Evolutionary conservation across 2,888 invertebrate species (phyloP).

Genomic region (Ichneumoninae sp.): DNA sequence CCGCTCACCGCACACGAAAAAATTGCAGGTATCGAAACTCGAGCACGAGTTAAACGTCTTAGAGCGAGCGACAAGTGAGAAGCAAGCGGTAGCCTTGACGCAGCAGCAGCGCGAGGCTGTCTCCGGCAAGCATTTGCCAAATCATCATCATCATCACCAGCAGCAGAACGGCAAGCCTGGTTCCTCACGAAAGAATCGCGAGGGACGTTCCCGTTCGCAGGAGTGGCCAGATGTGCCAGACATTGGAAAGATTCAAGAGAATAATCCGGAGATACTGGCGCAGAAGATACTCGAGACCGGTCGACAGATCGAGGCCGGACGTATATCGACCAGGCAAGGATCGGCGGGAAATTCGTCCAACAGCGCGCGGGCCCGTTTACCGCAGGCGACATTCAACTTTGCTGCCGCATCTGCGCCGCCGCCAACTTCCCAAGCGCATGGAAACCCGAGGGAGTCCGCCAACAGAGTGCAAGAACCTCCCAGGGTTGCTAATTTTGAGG

Average conservation of each 20-base stretch:
- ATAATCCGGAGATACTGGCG: slow-evolving; percentile 95
- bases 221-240: slow-evolving; percentile 97
- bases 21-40: slow-evolving; percentile 86
- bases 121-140: slow-evolving; percentile 74
- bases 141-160: slow-evolving; percentile 77
- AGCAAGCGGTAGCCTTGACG: slow-evolving; percentile 85
- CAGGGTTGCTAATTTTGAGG: slow-evolving; percentile 94
- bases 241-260: slow-evolving; percentile 95
- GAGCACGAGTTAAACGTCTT: slow-evolving; percentile 91
- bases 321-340: slow-evolving; percentile 83
- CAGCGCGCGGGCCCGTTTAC: slow-evolving; percentile 77
- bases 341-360: slow-evolving; percentile 60
- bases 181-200: slow-evolving; percentile 88
- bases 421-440: slow-evolving; percentile 72
- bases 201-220: slow-evolving; percentile 92
- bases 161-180: slow-evolving; percentile 81
- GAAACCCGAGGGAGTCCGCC: slow-evolving; percentile 72
- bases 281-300: slow-evolving; percentile 96
- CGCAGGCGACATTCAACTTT: slow-evolving; percentile 81
- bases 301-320: slow-evolving; percentile 94
- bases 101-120: slow-evolving; percentile 74
- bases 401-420: slow-evolving; percentile 74
- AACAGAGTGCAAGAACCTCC: slow-evolving; percentile 91
- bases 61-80: slow-evolving; percentile 90
- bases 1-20: background rate